A percentile compares a stretch with the other conserved stretches of the same genome.
phyloP scores from a whole-genome alignment of 1,140 invertebrate species.

The Drosophila albomicans region DNA sequence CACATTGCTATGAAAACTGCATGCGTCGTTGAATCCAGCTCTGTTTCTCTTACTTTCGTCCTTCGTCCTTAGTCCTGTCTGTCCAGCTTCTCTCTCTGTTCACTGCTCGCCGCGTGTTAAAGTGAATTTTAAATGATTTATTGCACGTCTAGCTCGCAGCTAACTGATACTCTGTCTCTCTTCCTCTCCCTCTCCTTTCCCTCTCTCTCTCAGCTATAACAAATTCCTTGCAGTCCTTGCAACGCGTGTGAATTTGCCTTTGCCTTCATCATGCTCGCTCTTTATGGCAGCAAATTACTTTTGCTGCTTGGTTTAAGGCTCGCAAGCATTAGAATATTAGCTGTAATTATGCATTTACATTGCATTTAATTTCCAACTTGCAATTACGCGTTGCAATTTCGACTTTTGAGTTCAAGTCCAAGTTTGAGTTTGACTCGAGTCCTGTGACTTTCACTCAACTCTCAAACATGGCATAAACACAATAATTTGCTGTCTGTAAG shows the following conservation, averaged over 20 bases:
- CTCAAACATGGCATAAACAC: not conserved
- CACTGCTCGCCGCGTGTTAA: constrained; percentile 62
- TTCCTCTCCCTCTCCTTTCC: not conserved
- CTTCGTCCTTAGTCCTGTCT: not conserved
- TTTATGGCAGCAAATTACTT: constrained; percentile 6
- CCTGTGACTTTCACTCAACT: not conserved
- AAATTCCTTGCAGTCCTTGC: constrained; percentile 30
- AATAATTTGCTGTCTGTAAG: constrained; percentile 1
- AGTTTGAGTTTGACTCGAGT: not conserved
- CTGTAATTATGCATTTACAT: constrained; percentile 5
- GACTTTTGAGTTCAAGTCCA: not conserved
- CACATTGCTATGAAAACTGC: constrained; percentile 33
- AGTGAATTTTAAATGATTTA: constrained; percentile 82
- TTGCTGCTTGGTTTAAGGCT: constrained; percentile 30
- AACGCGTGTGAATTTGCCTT: constrained; percentile 22
- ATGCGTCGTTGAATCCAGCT: constrained; percentile 45
- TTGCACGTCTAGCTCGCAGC: constrained; percentile 54
- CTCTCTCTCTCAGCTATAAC: not conserved
- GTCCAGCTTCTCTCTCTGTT: not conserved
- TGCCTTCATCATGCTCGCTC: not conserved
- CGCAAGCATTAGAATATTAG: constrained; percentile 50
- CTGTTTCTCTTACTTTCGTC: not conserved
- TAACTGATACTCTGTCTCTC: constrained; percentile 20
- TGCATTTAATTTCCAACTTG: not conserved
- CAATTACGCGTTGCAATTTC: not conserved